Evolutionary conservation across 1,140 invertebrate genomes (phyloP).

Genomic region (Zaprionus ornatus): DNA sequence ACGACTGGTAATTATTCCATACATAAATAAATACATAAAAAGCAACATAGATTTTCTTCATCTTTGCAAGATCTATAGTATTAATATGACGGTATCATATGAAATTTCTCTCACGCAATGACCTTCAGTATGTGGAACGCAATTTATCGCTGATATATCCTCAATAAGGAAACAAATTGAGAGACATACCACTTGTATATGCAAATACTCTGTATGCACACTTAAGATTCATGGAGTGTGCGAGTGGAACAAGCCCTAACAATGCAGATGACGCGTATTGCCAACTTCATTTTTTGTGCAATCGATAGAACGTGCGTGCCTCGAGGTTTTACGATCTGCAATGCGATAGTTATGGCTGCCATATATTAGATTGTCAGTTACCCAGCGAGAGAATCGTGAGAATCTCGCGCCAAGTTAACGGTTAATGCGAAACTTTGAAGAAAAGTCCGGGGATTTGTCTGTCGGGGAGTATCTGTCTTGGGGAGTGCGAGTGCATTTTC

Average conservation of each 20-base stretch:
- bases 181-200: neutral
- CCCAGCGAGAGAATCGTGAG: constrained; percentile 57
- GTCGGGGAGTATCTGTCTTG: neutral
- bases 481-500: neutral
- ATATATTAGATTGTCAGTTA: constrained; percentile 59
- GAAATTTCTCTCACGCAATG: neutral
- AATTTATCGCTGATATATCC: neutral
- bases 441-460: neutral
- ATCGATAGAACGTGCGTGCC: constrained; percentile 58
- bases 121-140: neutral
- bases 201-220: neutral
- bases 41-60: no score
- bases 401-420: constrained; percentile 59
- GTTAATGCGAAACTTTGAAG: constrained; percentile 59
- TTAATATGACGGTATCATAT: neutral
- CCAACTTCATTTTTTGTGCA: constrained; percentile 19
- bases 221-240: constrained; percentile 26
- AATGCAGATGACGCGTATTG: constrained; percentile 18
- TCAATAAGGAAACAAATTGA: neutral
- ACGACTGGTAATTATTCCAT: neutral
- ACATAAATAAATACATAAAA: neutral
- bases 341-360: constrained; percentile 65
- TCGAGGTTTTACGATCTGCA: constrained; percentile 41
- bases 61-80: neutral
- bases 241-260: constrained; percentile 7